Percentiles rank a stretch among this genome's conserved stretches.
phyloP scores from a whole-genome alignment of 2,888 invertebrate genomes.

The Chloroclysta siterata region DNA sequence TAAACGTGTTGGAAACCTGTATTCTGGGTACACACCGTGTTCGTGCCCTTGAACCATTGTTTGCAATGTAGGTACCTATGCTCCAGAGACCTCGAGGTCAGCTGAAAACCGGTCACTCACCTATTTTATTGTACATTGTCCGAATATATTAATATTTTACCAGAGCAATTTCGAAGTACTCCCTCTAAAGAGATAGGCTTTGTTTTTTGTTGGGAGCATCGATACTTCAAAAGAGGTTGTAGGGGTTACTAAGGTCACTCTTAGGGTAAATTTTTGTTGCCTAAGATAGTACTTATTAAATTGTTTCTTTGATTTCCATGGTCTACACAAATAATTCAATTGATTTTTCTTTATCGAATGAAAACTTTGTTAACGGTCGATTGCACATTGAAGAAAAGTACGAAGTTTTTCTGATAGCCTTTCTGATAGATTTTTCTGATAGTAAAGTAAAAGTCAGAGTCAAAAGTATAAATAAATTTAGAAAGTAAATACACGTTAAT shows the following conservation, averaged over 20 bases:
- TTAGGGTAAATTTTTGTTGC: conserved; percentile 28
- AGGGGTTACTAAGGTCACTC: neutral
- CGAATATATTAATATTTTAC: neutral
- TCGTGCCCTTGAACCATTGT: conserved; percentile 13
- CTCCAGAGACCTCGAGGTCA: conserved; percentile 17
- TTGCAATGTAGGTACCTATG: conserved; percentile 3
- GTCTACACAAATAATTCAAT: neutral
- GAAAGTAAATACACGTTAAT: conserved; percentile 38
- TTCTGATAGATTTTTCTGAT: too few species aligned
- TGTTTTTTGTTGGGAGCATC: conserved; percentile 47
- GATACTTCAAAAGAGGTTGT: conserved; percentile 52
- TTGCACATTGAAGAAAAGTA: neutral
- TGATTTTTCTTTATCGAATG: neutral
- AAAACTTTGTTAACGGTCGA: neutral
- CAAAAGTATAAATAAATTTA: neutral
- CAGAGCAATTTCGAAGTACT: conserved; percentile 33
- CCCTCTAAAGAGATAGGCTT: conserved; percentile 51
- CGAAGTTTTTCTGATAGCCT: too few species aligned
- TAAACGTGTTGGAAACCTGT: neutral
- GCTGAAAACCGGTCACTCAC: conserved; percentile 7
- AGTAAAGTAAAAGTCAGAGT: neutral
- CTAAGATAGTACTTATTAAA: conserved; percentile 9
- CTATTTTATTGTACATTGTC: conserved; percentile 9
- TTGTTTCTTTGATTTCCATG: neutral
- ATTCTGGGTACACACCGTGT: neutral